Base-by-base conservation (phyloP, 1,140 invertebrate genomes). In the Aphidius ervi region DNA sequence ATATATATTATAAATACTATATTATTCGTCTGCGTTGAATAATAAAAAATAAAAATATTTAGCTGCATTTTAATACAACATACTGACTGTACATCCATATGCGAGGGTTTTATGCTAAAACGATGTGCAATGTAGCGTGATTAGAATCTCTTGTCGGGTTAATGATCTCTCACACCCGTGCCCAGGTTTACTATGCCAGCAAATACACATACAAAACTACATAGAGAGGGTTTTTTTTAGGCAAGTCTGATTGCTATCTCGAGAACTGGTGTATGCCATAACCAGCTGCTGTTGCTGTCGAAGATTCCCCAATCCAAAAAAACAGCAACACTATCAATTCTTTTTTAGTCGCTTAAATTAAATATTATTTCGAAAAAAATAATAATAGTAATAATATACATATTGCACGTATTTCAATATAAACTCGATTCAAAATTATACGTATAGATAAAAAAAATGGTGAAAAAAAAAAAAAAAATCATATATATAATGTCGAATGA, bases 111-210 rank as follows among this genome's bases (percentile, higher is more conserved):
- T 57, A 57, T 56, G 60, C 60, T 62, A 56, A 57, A 62, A 62
- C 60, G 60, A 62, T 62, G 60, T 62, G 60, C 60, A 62, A 62
- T 62, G 60, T 62, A 57, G 60, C 55, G 60, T 62, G 60, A 62
- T 62, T 62, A 62, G 60, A 62, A 62, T 62, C 60, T 62, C 60
- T 62, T 62, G 60, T 62, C 60, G 60, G 54, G 60, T 62, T 62
- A 62, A 62, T 62, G 60, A 62, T 62, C 60, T 62, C 55, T 52
- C 55, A 41, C 52, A 41, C 52, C 39, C 52, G 41, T 10, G 9
- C 42, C 42, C 42, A n/a, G 52, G 52, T 41, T 54, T 31, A 31
- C 23, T 31, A 31, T 31, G 23, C 4, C 23, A 3, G 23, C 23
- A 31, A 31, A 31, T 31, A 31, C n/a, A 16, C 41, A 40, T 54